Evolutionary conservation across 2,888 invertebrate genomes (phyloP), one percentile per base, ranked within the genome.

Genomic region (Ligdia adustata): DNA sequence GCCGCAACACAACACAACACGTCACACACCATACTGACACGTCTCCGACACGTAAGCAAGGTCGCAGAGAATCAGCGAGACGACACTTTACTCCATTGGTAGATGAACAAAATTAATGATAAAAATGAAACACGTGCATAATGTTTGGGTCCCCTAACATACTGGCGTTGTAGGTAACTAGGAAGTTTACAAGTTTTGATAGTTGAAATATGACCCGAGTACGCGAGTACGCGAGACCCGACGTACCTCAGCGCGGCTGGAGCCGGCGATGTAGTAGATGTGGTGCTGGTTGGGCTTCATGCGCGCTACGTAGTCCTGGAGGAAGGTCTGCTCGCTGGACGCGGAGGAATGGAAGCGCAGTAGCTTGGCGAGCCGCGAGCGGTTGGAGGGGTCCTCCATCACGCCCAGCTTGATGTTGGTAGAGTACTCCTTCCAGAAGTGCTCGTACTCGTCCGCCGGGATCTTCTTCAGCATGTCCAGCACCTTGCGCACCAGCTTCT

Each of bases 401-500:
- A 99, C 94, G 47, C 99, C 99, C 64, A 99, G 91, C 87, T 99
- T 98, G 63, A 98, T 93, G 86, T 99, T 99, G 55, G 99, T 99
- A 45, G 98, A 98, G 91, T 97, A 99, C 90, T 99, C 99, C 84
- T 98, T 98, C 99, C 99, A 99, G 94, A 99, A 99, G 69, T 94
- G 94, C 13, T 95, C 94, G 81, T 97, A 99, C 35, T 97, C 95
- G 35, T 96, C 96, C 51, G 95, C 95, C 39, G 95, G 92, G 53
- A 99, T 93, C 89, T 99, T 99, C 91, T 98, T 99, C 60, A 99
- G 94, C 98, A 99, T 98, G 81, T 99, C 99, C 40, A 99, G 90
- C 4, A 97, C 97, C 86, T 99, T 99, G 35, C 99, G 94, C 9
- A 99, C 96, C 50, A 99, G 91, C 79, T 99, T 99, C 92, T 99